Percentiles rank a stretch among this genome's conserved stretches.
These are phyloP conservation scores for Ormyrus thymus DNA, from an alignment of 2,888 invertebrate genomes.

Conservation along the genomic window DNA sequence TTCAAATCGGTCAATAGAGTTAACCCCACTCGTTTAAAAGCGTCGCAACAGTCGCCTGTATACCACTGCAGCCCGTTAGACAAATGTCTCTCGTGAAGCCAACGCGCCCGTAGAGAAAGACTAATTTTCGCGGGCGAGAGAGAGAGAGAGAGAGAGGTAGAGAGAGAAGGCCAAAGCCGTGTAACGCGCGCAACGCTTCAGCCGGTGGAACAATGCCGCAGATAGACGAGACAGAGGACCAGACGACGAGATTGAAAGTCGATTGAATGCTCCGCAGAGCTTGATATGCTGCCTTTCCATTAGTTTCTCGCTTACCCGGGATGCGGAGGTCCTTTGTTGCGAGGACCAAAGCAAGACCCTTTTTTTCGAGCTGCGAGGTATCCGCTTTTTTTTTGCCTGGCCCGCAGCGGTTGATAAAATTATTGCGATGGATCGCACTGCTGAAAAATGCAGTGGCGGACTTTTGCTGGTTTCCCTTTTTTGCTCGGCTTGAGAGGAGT, in stretches of 20 bases:
- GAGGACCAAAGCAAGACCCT: background rate
- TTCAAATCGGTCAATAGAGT: background rate
- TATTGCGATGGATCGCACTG: background rate
- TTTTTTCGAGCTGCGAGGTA: background rate
- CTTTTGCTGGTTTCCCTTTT: too few relatives aligned
- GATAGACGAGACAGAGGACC: background rate
- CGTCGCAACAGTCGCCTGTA: too few relatives aligned
- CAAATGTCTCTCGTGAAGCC: conserved; percentile 23
- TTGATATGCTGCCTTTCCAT: conserved; percentile 25
- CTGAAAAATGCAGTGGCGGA: too few relatives aligned
- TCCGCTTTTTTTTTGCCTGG: background rate
- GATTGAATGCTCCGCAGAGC: conserved; percentile 62
- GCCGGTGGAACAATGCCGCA: conserved; percentile 35
- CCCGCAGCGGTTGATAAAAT: background rate
- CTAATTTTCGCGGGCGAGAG: conserved; percentile 27
- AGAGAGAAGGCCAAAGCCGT: background rate
- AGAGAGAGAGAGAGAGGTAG: background rate
- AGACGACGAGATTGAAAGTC: conserved; percentile 64
- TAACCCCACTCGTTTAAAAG: background rate
- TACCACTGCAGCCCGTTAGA: background rate
- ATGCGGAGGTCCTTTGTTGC: conserved; percentile 5
- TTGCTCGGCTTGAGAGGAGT: too few relatives aligned
- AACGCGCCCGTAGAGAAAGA: conserved; percentile 18
- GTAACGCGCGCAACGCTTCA: background rate
- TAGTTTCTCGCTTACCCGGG: conserved; percentile 12